Percentiles rank a stretch among this genome's conserved stretches.
These are phyloP conservation scores for Euwallacea similis DNA, from an alignment of 1,140 invertebrate genomes.

Conservation along the genomic window DNA sequence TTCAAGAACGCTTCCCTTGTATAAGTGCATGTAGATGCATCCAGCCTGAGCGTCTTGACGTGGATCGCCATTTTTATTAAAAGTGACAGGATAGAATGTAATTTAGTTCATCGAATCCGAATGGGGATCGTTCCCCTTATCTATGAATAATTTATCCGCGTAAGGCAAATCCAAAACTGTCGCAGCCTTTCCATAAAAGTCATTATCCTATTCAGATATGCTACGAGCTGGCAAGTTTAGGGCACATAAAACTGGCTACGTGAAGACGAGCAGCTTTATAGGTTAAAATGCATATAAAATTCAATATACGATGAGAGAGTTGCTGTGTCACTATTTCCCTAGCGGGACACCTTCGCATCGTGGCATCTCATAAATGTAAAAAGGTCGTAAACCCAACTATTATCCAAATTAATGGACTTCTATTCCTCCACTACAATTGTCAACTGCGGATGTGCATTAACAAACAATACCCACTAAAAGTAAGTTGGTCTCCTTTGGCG, in stretches of 20 bases:
- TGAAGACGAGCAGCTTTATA: conserved; percentile 31
- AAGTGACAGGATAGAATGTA: too few species aligned
- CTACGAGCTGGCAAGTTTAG: conserved; percentile 12
- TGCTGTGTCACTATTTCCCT: conserved; percentile 30
- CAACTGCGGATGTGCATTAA: conserved; percentile 33
- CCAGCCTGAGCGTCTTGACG: too few species aligned
- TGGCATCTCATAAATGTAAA: conserved; percentile 35
- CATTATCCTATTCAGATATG: conserved; percentile 25
- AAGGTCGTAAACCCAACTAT: conserved; percentile 33
- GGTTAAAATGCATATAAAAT: conserved; percentile 33
- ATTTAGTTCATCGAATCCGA: too few species aligned
- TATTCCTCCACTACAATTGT: conserved; percentile 26
- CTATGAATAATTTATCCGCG: conserved; percentile 10
- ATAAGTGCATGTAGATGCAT: too few species aligned
- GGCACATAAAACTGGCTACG: conserved; percentile 19
- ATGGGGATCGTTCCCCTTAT: conserved; percentile 6
- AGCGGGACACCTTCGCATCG: conserved; percentile 21
- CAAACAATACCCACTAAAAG: conserved; percentile 28
- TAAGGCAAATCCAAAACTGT: conserved; percentile 16
- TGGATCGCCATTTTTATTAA: too few species aligned
- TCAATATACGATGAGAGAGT: conserved; percentile 33
- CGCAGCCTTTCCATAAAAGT: conserved; percentile 19
- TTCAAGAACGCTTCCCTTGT: too few species aligned
- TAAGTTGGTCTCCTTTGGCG: conserved; percentile 17
- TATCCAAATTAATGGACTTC: conserved; percentile 34